Evolutionary conservation across 2,888 invertebrate species (phyloP), one percentile per base, ranked within the genome.

Genomic region (Antheraea assamensis): DNA sequence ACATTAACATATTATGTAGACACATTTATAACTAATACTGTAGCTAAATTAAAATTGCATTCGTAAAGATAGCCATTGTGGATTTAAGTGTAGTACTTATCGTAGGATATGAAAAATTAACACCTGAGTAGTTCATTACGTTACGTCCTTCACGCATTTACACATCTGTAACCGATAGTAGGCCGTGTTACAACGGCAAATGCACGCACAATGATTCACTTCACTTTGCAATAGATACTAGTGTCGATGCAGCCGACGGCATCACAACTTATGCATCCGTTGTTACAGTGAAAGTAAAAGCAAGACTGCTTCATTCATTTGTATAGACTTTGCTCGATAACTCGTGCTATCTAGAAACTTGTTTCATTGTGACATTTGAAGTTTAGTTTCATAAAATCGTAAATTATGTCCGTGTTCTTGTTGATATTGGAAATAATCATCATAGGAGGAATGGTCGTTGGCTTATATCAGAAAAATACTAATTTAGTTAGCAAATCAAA

Each of bases 401-500:
- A n/a, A 19, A 55, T 13, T 31, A 88, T 88, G 82, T 84, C 85
- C 5, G 77, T 87, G 61, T 81, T 88, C 73, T 75, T 87, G 24
- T 75, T 83, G 0, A 75, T 87, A 7, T 76, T 87, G 13, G 85
- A 86, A 81, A 81, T 88, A 72, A 78, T 87, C 17, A 79, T 87
- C 49, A 78, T 88, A 24, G 82, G 78, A 15, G 87, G 83, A 35
- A 85, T 88, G 86, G 31, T 89, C 15, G 83, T 91, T 21, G 92
- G 93, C 13, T 77, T 93, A 15, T 92, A 92, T 71, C 90, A 93
- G 79, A 94, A 94, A 76, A 90, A 88, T 61, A 93, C 91, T 0
- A 94, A 94, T 74, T 79, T 83, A n/a, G 83, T 90, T 72, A 93
- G 92, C 78, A 90, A 90, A 78, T 92, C 93, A 0, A 92, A 88